Base-by-base conservation (phyloP, 2,888 invertebrate genomes). In the Junonia oenone region DNA sequence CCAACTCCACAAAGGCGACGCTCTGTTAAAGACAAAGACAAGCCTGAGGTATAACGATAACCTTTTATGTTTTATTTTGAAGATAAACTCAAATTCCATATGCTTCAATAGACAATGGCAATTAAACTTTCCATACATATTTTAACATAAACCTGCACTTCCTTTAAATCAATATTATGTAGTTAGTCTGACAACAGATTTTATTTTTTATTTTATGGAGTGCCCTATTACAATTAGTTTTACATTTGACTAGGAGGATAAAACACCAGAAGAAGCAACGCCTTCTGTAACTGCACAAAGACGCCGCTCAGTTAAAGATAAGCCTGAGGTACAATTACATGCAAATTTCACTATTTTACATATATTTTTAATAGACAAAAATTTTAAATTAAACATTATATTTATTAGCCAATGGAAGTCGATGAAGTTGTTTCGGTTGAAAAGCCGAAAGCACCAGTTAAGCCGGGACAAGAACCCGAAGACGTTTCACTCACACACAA, bases 401-500 rank as follows among this genome's bases (percentile, higher is more conserved):
- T 31, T 50, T 40, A 47, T 48, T 52, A 88, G 88, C 80, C 86
- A 33, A 88, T 88, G 89, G 89, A 89, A 38, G 81, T 87, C 80
- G 81, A 89, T 75, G 75, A 92, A 90, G 87, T 72, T 61, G 73
- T 88, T 61, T 88, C 75, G 63, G 56, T 90, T 35, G 75, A 79
- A 51, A 86, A 86, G 62, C 89, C 88, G 33, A 89, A 84, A 65
- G 56, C 75, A 58, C 81, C 83, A 40, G 74, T 65, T 35, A 87
- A 86, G 61, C 85, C 87, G 66, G 87, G 76, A 55, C 71, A 82
- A 60, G 78, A 82, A 65, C 89, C 90, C 49, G 90, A 89, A 71
- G 84, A 88, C 1, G 89, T 88, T 61, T 82, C 86, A 50, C 81
- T 88, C 35, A 87, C 87, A 75, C 90, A 90, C 68, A 90, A 86